Conservation (phyloP, 2,888 invertebrate genomes). For the Bedellia somnulentella region DNA sequence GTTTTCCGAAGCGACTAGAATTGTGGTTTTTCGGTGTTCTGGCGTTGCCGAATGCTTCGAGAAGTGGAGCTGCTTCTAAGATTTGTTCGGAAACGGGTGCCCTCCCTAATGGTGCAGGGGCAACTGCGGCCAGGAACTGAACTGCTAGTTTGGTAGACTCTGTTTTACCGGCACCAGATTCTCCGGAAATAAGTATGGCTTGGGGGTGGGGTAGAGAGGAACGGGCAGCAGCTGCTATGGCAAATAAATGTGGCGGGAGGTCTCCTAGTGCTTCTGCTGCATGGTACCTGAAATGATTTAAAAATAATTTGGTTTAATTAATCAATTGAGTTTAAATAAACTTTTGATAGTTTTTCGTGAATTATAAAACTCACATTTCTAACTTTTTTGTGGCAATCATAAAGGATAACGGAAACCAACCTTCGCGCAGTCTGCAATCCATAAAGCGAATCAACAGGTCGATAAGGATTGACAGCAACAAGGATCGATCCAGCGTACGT, state of each 20-base stretch:
- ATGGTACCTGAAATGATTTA: constrained; percentile 41
- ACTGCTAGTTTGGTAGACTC: constrained; percentile 95
- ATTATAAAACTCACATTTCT: too few relatives aligned
- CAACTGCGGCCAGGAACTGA: constrained; percentile 95
- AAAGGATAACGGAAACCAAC: constrained; percentile 22
- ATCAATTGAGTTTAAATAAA: constrained; percentile 1
- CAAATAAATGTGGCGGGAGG: constrained; percentile 91
- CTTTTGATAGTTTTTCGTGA: not conserved
- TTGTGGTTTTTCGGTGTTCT: constrained; percentile 96
- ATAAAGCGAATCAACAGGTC: constrained; percentile 94
- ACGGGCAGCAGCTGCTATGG: constrained; percentile 90
- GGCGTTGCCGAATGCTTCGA: constrained; percentile 97
- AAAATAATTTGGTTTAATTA: constrained; percentile 1
- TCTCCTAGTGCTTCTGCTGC: constrained; percentile 81
- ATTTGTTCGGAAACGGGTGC: constrained; percentile 93
- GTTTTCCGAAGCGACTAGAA: constrained; percentile 96
- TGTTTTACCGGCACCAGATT: constrained; percentile 97
- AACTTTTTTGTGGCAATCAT: too few relatives aligned
- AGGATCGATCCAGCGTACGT: constrained; percentile 95
- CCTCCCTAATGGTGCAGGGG: constrained; percentile 73
- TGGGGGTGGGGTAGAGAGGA: constrained; percentile 70
- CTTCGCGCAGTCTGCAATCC: constrained; percentile 93
- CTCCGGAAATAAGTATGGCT: constrained; percentile 91
- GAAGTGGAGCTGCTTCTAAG: constrained; percentile 89
- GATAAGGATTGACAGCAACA: constrained; percentile 91